Evolutionary conservation across 2,113 vertebrate genomes (phyloP), one percentile per base, ranked within the genome.

Genomic region (Amazona guildingii): DNA sequence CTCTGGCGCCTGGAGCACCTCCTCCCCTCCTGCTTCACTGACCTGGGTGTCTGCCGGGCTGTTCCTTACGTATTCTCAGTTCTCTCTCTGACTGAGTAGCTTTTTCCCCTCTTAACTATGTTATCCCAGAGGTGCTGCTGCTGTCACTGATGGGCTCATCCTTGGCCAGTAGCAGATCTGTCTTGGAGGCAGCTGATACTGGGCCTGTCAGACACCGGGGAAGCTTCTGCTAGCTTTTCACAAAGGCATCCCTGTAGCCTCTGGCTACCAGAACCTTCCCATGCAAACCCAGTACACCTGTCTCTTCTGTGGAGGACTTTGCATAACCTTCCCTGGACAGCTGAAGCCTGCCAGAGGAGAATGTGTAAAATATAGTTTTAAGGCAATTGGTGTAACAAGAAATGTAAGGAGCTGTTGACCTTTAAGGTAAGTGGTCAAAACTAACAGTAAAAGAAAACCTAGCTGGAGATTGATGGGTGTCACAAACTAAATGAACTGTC

Each of bases 151-250:
- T 12, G 1, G 2, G 8, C 69, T 81, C 4, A 6, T 41, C 35
- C 41, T 63, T 24, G 7, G 46, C 29, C 35, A 69, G 35, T 0
- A 1, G 13, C 0, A 0, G 1, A 1, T 62, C 39, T 17, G 10
- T 62, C 54, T 49, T 81, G 54, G 15, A n/a, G 16, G 31, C 2
- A 17, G 15, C 35, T 44, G 54, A 9, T 4, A 2, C 17, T n/a
- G 31, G 35, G 16, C 20, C 23, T 12, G 1, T 9, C 13, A 10
- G 31, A 51, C 7, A 46, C 7, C 14, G 16, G 13, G 31, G 19
- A 66, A 72, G 7, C 17, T 83, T 66, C n/a, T 48, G 19, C 6
- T n/a, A 78, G 3, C 16, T 72, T 61, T n/a, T 31, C 13, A 49
- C 25, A 74, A 54, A 74, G 12, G 14, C 6, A 39, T 4, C 7